These are phyloP conservation scores for Andrena bicolor DNA, from an alignment of 2,888 invertebrate genomes.

Conservation along the genomic window DNA sequence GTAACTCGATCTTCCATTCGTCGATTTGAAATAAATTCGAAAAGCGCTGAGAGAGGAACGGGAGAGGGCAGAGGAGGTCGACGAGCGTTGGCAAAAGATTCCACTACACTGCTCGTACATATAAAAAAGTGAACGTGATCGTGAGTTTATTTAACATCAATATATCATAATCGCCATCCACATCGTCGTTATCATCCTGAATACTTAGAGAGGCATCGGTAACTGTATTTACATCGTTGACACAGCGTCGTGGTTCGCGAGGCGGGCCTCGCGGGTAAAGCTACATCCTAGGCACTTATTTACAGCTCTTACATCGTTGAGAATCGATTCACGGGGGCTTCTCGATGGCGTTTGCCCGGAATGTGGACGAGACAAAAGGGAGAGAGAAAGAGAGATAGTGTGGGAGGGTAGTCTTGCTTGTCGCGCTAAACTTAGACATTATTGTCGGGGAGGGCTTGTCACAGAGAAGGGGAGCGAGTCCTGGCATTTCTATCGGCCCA, in stretches of 20 bases:
- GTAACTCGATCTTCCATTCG: background rate
- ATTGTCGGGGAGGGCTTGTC: conserved; percentile 32
- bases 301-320: conserved; percentile 71
- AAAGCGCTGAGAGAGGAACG: background rate
- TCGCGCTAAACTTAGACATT: conserved; percentile 24
- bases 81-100: conserved; percentile 10
- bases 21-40: background rate
- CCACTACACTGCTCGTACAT: conserved; percentile 43
- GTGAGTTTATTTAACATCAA: conserved; percentile 77
- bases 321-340: conserved; percentile 42
- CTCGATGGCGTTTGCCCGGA: conserved; percentile 43
- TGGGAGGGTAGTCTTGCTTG: background rate
- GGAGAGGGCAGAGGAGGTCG: conserved; percentile 37
- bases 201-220: conserved; percentile 68
- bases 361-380: background rate
- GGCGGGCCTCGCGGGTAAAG: conserved; percentile 5
- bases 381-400: background rate
- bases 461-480: conserved; percentile 27
- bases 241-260: conserved; percentile 57
- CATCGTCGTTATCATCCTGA: conserved; percentile 52
- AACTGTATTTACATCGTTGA: conserved; percentile 82
- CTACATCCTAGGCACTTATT: conserved; percentile 71
- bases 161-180: conserved; percentile 47
- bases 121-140: conserved; percentile 60
- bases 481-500: conserved; percentile 66